phyloP scores from a whole-genome alignment of 2,888 invertebrate genomes.

The Boloria euphrosyne region DNA sequence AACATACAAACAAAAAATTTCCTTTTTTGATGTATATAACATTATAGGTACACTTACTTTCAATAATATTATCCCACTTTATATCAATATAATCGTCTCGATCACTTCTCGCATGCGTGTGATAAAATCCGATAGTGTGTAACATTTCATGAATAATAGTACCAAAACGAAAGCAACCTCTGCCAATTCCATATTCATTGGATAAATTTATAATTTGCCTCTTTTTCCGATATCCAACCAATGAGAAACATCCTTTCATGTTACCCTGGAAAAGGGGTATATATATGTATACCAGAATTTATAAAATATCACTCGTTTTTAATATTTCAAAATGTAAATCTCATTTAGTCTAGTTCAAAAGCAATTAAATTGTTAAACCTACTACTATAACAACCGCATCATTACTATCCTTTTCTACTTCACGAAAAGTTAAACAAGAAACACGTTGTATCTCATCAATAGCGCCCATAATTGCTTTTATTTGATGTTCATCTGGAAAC shows the following conservation, averaged over 20 bases:
- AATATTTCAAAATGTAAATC: no score
- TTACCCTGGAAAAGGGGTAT: background rate
- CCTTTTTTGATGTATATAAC: no score
- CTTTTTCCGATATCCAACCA: background rate
- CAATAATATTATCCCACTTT: constrained; percentile 6
- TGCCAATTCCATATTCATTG: background rate
- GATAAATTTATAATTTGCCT: constrained; percentile 9
- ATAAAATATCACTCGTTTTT: background rate
- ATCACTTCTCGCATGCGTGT: constrained; percentile 7
- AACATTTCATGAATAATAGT: constrained; percentile 11
- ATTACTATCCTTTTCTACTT: background rate
- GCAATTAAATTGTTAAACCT: background rate
- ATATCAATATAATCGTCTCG: constrained; percentile 7
- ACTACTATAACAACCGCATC: constrained; percentile 1
- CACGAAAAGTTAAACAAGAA: constrained; percentile 2
- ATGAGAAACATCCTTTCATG: background rate
- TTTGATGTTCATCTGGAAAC: background rate
- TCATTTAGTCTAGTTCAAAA: no score
- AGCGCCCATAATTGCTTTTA: background rate
- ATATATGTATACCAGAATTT: background rate
- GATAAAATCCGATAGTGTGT: constrained; percentile 10
- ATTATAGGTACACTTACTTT: background rate
- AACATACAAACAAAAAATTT: no score
- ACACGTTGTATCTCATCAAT: background rate
- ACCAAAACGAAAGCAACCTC: constrained; percentile 1